A percentile compares a stretch with the other conserved stretches of the same genome.
These are phyloP conservation scores for Epicauta chinensis DNA, from an alignment of 1,140 invertebrate genomes.

Conservation along the genomic window DNA sequence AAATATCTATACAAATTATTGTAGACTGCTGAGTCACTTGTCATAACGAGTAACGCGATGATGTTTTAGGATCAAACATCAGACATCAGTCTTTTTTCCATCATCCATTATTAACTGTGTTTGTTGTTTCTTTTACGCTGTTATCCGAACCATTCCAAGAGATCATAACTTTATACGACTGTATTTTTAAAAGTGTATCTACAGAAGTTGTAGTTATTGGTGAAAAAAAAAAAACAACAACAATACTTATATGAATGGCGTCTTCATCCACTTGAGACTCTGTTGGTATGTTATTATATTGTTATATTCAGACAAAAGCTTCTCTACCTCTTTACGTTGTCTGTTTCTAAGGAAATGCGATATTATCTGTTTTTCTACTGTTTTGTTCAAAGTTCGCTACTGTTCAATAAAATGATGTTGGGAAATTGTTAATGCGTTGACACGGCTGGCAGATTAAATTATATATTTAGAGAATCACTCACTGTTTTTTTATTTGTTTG, in stretches of 20 bases:
- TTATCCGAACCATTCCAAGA: not conserved
- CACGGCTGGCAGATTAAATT: no score
- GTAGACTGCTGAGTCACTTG: slow-evolving; percentile 18
- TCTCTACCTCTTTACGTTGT: slow-evolving; percentile 5
- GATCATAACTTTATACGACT: no score
- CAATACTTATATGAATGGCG: slow-evolving; percentile 15
- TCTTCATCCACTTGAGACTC: slow-evolving; percentile 25
- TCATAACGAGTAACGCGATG: slow-evolving; percentile 16
- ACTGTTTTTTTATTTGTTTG: no score
- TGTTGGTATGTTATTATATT: slow-evolving; percentile 27
- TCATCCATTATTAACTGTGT: slow-evolving; percentile 4
- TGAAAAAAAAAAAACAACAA: no score
- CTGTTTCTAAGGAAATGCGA: slow-evolving; percentile 21
- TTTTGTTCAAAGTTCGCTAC: slow-evolving; percentile 2
- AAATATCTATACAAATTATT: not conserved
- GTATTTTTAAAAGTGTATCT: no score
- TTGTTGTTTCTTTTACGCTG: slow-evolving; percentile 12
- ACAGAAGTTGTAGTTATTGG: no score
- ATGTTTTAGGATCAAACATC: slow-evolving; percentile 7
- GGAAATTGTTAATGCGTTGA: not conserved
- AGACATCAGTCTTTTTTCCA: slow-evolving; percentile 10
- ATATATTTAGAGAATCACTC: no score
- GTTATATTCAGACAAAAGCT: slow-evolving; percentile 22
- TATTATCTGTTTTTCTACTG: slow-evolving; percentile 25
- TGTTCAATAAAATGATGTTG: not conserved